Evolutionary conservation across 92 coral and sea anemone species (phyloP).

Genomic region (Siderastrea siderea): DNA sequence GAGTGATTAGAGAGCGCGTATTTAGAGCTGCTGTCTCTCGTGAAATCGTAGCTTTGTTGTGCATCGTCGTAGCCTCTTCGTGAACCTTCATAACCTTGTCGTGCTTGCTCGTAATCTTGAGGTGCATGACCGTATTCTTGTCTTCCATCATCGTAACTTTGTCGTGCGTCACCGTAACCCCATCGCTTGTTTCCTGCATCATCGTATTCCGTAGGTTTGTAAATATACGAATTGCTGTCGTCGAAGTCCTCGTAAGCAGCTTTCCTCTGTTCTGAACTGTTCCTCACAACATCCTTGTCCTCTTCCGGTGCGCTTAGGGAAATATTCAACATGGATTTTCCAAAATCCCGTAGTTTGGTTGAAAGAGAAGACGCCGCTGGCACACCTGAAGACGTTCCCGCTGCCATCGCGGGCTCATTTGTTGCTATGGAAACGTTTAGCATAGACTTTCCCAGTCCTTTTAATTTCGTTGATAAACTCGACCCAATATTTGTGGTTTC

Average conservation of each 20-base stretch:
- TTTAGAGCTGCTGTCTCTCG: background rate
- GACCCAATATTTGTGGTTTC: background rate
- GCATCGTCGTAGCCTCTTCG: constrained; percentile 4
- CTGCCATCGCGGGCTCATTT: constrained; percentile 29
- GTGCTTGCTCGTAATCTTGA: constrained; percentile 2
- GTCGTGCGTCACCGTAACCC: constrained; percentile 16
- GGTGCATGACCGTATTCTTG: background rate
- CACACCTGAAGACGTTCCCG: background rate
- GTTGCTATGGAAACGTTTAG: constrained; percentile 67
- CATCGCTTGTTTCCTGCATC: background rate
- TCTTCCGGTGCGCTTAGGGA: background rate
- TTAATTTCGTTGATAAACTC: constrained; percentile 75
- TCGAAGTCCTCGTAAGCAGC: background rate
- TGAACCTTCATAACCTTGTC: background rate
- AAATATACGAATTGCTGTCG: constrained; percentile 18
- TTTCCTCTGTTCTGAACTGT: background rate
- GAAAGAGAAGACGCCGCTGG: constrained; percentile 21
- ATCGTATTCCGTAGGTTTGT: constrained; percentile 17
- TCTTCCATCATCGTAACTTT: constrained; percentile 3
- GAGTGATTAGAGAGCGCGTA: background rate
- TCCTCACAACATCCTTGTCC: background rate
- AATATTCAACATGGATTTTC: constrained; percentile 48
- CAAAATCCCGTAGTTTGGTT: constrained; percentile 35
- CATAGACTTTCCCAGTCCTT: constrained; percentile 86
- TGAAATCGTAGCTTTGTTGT: background rate